phyloP scores from a whole-genome alignment of 2,113 vertebrate genomes.

The Hemiprocne comata region DNA sequence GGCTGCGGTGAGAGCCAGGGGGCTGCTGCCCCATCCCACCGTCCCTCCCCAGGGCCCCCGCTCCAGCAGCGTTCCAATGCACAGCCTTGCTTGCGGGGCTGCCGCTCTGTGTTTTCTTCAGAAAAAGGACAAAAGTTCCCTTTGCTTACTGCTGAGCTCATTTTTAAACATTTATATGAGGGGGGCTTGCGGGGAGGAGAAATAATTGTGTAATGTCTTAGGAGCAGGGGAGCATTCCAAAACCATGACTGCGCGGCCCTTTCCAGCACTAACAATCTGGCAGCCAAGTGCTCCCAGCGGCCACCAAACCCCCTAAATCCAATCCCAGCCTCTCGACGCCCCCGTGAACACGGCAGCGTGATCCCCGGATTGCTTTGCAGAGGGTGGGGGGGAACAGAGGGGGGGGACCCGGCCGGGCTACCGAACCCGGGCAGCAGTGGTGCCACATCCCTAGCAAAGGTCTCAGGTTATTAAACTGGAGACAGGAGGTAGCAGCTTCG shows the following conservation, averaged over 20 bases:
- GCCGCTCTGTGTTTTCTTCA: background rate
- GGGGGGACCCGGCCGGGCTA: background rate
- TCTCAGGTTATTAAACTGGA: background rate
- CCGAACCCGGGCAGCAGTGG: background rate
- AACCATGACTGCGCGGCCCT: conserved; percentile 53
- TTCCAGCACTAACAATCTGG: background rate
- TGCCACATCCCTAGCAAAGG: background rate
- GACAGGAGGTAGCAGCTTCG: background rate
- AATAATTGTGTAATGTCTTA: conserved; percentile 11
- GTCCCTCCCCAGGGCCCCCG: background rate
- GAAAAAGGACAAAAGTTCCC: background rate
- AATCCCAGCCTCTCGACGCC: background rate
- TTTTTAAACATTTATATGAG: conserved; percentile 38
- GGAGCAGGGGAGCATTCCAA: conserved; percentile 65
- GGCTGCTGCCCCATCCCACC: background rate
- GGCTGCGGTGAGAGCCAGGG: background rate
- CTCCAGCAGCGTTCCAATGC: background rate
- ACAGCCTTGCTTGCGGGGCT: rapidly evolving
- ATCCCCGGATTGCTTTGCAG: rapidly evolving
- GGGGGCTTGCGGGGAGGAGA: conserved; percentile 22
- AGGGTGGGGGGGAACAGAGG: background rate
- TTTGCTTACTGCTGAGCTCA: conserved; percentile 37
- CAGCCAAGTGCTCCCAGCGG: background rate
- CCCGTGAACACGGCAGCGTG: rapidly evolving
- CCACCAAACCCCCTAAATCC: background rate